Conservation (phyloP, 1,140 invertebrate genomes). For the Heliconius melpomene region DNA sequence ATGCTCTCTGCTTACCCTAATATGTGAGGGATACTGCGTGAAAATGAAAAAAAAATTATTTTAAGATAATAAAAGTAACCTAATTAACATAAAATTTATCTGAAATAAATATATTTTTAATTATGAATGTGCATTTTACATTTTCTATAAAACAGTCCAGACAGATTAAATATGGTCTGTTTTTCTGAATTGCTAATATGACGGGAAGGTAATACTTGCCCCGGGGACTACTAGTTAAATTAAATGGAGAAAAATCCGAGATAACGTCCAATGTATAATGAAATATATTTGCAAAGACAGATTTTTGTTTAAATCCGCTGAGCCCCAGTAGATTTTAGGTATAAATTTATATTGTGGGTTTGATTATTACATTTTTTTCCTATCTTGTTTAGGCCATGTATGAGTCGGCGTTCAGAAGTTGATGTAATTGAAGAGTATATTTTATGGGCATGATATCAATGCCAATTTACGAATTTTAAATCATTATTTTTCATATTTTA, state of each 20-base stretch:
- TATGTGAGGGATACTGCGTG: too few species aligned
- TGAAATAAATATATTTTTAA: not conserved
- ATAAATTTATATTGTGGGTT: not conserved
- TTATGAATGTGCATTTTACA: not conserved
- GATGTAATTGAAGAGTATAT: too few species aligned
- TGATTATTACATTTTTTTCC: not conserved
- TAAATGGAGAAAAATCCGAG: not conserved
- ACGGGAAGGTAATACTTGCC: not conserved
- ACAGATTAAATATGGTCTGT: not conserved
- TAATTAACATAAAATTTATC: not conserved
- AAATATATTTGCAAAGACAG: not conserved
- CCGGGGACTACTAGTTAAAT: conserved; percentile 9
- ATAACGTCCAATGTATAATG: not conserved
- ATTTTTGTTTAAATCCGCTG: not conserved
- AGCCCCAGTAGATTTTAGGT: not conserved
- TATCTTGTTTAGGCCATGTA: too few species aligned
- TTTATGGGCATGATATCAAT: too few species aligned
- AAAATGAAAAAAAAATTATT: too few species aligned
- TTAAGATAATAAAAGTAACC: not conserved
- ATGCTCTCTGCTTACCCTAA: too few species aligned
- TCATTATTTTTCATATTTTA: too few species aligned
- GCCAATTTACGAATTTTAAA: too few species aligned
- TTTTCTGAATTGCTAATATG: not conserved
- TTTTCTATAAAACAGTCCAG: not conserved
- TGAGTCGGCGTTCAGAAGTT: too few species aligned